Conservation (phyloP, 2,113 vertebrate genomes). For the Elephas maximus region DNA sequence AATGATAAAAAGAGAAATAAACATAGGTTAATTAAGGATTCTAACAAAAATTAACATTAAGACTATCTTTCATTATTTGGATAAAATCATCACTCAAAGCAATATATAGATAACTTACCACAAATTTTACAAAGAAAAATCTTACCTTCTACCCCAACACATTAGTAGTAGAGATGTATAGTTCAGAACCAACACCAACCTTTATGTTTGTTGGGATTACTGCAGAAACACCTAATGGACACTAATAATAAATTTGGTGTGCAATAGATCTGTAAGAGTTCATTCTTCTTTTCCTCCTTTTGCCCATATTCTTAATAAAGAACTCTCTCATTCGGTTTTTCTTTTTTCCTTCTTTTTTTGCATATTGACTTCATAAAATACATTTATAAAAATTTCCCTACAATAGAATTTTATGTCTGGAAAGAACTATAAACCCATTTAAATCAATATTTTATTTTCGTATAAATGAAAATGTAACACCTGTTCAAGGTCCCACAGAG, state of each 20-base stretch:
- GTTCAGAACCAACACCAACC: background rate
- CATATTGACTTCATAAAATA: conserved; percentile 17
- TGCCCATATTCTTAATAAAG: conserved; percentile 25
- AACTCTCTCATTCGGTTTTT: background rate
- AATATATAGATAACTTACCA: background rate
- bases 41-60: conserved; percentile 10
- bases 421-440: conserved; percentile 20
- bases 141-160: background rate
- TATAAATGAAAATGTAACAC: background rate
- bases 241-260: background rate
- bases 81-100: background rate
- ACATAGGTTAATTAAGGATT: background rate
- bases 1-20: background rate
- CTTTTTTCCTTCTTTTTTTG: background rate
- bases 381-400: background rate
- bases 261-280: background rate
- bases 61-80: conserved; percentile 14
- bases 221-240: background rate
- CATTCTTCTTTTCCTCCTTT: background rate
- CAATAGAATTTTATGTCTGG: conserved; percentile 9
- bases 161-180: background rate
- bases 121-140: background rate
- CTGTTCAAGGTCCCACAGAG: background rate
- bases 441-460: conserved; percentile 28
- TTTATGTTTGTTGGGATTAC: background rate